phyloP scores from a whole-genome alignment of 1,140 invertebrate species.

The Brachionus rotundiformis region DNA sequence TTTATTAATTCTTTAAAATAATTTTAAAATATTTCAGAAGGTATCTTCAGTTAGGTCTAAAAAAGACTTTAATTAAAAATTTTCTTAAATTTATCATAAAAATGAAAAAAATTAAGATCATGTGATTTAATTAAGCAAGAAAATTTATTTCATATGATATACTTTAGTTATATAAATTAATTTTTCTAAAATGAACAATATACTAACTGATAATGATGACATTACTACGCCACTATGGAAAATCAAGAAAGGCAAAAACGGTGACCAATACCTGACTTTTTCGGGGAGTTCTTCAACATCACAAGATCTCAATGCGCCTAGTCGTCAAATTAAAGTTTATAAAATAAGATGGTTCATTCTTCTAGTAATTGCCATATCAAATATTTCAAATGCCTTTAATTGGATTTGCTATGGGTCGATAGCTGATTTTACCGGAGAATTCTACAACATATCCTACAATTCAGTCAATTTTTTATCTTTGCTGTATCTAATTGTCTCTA shows the following conservation, averaged over 20 bases:
- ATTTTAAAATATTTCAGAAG: no score
- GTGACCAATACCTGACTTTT: constrained; percentile 47
- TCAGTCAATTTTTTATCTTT: constrained; percentile 64
- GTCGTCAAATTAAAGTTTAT: constrained; percentile 57
- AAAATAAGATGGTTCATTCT: constrained; percentile 64
- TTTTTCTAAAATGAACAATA: constrained; percentile 35
- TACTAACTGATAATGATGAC: neutral
- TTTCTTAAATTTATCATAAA: neutral
- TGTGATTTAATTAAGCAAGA: neutral
- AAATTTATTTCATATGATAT: neutral
- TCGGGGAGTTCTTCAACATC: neutral
- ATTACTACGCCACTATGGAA: constrained; percentile 14
- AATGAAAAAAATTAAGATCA: neutral
- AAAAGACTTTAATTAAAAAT: neutral
- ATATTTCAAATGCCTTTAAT: constrained; percentile 65
- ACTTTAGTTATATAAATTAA: neutral
- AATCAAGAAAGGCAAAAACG: constrained; percentile 43
- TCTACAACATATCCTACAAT: constrained; percentile 59
- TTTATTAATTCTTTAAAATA: no score
- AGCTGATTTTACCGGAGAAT: constrained; percentile 62
- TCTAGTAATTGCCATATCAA: constrained; percentile 61
- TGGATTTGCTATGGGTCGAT: constrained; percentile 67
- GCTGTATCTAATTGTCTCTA: constrained; percentile 63
- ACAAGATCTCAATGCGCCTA: neutral
- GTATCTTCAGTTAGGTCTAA: no score